Base-by-base conservation (phyloP, 2,797 vertebrate species). In the Pampus argenteus region DNA sequence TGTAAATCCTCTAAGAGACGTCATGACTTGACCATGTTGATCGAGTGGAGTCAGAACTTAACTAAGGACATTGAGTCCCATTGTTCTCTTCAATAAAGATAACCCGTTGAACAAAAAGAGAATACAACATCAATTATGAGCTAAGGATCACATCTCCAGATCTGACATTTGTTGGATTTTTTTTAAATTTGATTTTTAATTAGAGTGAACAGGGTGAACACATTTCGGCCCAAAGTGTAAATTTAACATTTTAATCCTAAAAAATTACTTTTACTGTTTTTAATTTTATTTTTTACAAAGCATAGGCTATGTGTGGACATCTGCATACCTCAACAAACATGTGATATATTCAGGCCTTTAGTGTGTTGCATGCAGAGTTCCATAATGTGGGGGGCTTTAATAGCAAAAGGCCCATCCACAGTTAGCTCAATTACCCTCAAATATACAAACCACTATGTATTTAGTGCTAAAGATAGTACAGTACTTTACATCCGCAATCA, bases 1-100 rank as follows among this genome's bases (percentile, higher is more conserved):
- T 89, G 88, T 85, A 93, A 93, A 94, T 92, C 88, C 85, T 88
- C 87, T 81, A 70, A 79, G 82, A 90, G 83, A 90, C 63, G 52
- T 85, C 84, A 89, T 64, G 87, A 82, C 79, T 86, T 89, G 85
- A 88, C 82, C 75, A 76, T 67, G 85, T 78, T 85, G 81, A 86
- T 86, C 85, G 85, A 86, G 73, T 81, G 68, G 11, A 42, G 70
- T 76, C 50, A 29, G 64, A 84, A 85, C 76, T 89, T 66, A 49
- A 88, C 67, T 71, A 71, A 54, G 65, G 74, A 79, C 78, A 75
- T 77, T 85, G 73, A 68, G 49, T 84, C 78, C 77, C 62, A 57
- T 77, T 75, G 36, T 76, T 76, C 61, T 72, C 22, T 63, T 69
- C n/a, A 58, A 44, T 63, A 28, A 58, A 69, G 60, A 80, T 48